Evolutionary conservation across 2,888 invertebrate genomes (phyloP), one percentile per base, ranked within the genome.

Genomic region (Dicyrtomina minuta): DNA sequence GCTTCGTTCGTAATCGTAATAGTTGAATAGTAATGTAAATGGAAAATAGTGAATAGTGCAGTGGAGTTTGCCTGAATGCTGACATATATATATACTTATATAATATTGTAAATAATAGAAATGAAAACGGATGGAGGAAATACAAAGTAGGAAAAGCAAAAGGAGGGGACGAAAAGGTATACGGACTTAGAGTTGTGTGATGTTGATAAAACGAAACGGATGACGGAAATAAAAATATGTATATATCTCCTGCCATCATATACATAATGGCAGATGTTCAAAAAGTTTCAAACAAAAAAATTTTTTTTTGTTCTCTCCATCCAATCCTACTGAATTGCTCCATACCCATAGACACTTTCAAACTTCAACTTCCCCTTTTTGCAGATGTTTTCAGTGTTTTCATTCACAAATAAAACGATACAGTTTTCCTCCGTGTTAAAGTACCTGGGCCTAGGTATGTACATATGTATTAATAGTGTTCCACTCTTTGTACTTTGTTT

Each of bases 241-340:
- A 56, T 17, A 46, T 17, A 6, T 4, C 46, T 17, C 4, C 20
- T n/a, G 46, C 46, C n/a, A 46, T 20, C 26, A 26, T 12, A 44
- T 62, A 46, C 62, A 62, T 62, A 62, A 46, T 44, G 62, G 49
- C 62, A 62, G 62, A 62, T 62, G 62, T 62, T 62, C 49, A 56
- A 56, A 55, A 56, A 13, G 26, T 56, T 56, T 27, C 15, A 4
- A 56, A 56, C 56, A 56, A 56, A 56, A 56, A 26, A 8, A n/a
- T 46, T 3, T 46, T 46, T 27, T 56, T 56, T 56, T 56, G 12
- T 56, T 26, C 56, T 26, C 27, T 27, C 27, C 33, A 22, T 22
- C 24, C 53, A 22, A n/a, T 53, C 53, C 22, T 53, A 4, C 22
- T 5, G 12, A 13, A n/a, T 51, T 51, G n/a, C 46, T 46, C 46